Conservation (phyloP, 2,888 invertebrate species). For the Eupithecia vulgata region DNA sequence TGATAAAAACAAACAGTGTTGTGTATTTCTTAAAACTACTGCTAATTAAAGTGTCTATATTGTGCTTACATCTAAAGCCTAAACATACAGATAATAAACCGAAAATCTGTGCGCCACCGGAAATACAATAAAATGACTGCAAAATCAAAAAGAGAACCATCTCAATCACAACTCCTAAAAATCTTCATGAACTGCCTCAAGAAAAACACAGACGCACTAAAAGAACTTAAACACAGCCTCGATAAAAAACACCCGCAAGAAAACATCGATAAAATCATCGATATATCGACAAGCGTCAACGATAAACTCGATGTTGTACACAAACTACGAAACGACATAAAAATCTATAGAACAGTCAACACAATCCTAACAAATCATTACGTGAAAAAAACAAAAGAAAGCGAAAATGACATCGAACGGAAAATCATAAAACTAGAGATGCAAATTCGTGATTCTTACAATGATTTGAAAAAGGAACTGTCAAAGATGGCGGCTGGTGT, state of each 20-base stretch:
- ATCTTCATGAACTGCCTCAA: slow-evolving; percentile 67
- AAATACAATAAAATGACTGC: slow-evolving; percentile 52
- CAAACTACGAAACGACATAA: slow-evolving; percentile 76
- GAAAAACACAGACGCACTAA: slow-evolving; percentile 72
- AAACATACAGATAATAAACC: neutral
- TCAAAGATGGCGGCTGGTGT: slow-evolving; percentile 58
- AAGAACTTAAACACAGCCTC: slow-evolving; percentile 64
- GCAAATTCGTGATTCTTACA: slow-evolving; percentile 69
- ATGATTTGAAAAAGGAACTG: slow-evolving; percentile 65
- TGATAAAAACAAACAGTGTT: neutral
- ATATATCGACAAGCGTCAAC: slow-evolving; percentile 68
- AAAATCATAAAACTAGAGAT: slow-evolving; percentile 71
- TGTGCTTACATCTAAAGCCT: neutral
- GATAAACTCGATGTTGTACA: slow-evolving; percentile 77
- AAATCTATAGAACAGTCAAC: slow-evolving; percentile 77
- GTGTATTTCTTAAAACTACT: neutral
- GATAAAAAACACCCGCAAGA: slow-evolving; percentile 59
- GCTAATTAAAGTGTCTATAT: neutral
- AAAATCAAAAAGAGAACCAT: slow-evolving; percentile 55
- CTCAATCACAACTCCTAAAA: slow-evolving; percentile 61
- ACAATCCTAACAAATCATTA: slow-evolving; percentile 78
- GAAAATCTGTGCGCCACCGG: slow-evolving; percentile 26
- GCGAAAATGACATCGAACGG: slow-evolving; percentile 66
- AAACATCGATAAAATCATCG: slow-evolving; percentile 65
- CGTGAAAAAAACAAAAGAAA: slow-evolving; percentile 71